These are phyloP conservation scores for Sarotherodon lohbergeri DNA, from an alignment of 2,113 vertebrate species.

Conservation along the genomic window DNA sequence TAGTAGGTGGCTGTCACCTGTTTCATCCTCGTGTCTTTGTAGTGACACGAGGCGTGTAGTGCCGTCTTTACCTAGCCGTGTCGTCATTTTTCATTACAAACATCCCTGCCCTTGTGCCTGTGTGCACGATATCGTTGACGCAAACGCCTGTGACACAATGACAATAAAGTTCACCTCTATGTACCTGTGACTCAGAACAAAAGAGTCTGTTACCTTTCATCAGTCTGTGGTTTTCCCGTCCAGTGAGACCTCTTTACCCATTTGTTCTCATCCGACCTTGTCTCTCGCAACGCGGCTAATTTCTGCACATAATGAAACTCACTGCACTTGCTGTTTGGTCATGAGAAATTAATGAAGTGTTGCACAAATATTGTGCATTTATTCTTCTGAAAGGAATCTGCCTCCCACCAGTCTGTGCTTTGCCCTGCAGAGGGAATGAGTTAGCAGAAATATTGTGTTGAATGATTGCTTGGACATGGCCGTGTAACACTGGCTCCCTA, in stretches of 20 bases:
- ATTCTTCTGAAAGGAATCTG: slow-evolving; percentile 33
- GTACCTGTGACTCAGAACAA: slow-evolving; percentile 41
- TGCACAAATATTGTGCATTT: slow-evolving; percentile 41
- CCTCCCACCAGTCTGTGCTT: slow-evolving; percentile 35
- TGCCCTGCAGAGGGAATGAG: slow-evolving; percentile 34
- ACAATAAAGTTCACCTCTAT: slow-evolving; percentile 36
- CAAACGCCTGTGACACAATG: slow-evolving; percentile 36
- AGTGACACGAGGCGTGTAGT: slow-evolving; percentile 36
- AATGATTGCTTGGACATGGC: slow-evolving; percentile 24
- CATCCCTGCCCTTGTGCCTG: slow-evolving; percentile 15
- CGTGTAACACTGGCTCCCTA: not conserved
- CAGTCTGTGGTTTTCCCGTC: slow-evolving; percentile 9
- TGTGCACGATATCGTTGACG: slow-evolving; percentile 14
- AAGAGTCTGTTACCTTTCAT: slow-evolving; percentile 42
- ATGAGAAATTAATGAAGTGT: slow-evolving; percentile 54
- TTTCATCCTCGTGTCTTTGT: slow-evolving; percentile 59
- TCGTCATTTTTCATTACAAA: slow-evolving; percentile 61
- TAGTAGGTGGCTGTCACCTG: slow-evolving; percentile 43
- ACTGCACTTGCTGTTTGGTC: slow-evolving; percentile 46
- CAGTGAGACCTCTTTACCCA: slow-evolving; percentile 26
- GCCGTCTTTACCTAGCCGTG: slow-evolving; percentile 19
- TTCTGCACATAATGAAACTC: slow-evolving; percentile 40
- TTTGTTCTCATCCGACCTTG: slow-evolving; percentile 45
- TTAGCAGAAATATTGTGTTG: slow-evolving; percentile 10
- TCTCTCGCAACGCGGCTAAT: slow-evolving; percentile 41